Base-by-base conservation (phyloP, 2,888 invertebrate genomes). In the Muschampia plurimacula region DNA sequence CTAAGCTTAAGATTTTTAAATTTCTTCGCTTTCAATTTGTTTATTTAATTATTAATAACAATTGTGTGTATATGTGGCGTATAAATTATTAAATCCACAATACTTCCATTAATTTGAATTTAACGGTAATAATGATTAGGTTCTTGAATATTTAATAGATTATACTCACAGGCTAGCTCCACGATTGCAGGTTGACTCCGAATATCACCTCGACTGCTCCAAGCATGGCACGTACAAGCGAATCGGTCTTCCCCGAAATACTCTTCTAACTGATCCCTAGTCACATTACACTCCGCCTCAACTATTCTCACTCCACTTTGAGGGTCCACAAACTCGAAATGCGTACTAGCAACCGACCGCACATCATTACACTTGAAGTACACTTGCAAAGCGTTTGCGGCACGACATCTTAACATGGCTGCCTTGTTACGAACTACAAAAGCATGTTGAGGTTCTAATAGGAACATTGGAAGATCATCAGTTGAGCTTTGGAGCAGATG, bases 171-270 rank as follows among this genome's bases (percentile, higher is more conserved):
- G 87, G 99, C 98, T 83, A 98, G 96, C 91, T 98, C 97, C 69
- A 99, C 96, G 72, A 96, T 95, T 62, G 99, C 99, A 28, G 97
- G 96, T 85, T 97, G 98, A 92, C 98, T 99, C 86, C 96, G 96
- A 81, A 98, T 97, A 81, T 97, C 96, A 13, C 98, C 98, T 74
- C 97, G 95, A 77, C 97, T 97, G 76, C 97, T 97, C 97, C 98
- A 98, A 49, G 99, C 99, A 84, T 97, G 96, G 88, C 99, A 99
- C 82, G 98, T 98, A 92, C 99, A 99, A 82, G 97, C 97, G 89
- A 98, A 98, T 80, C 97, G 96, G 72, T 97, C 98, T 84, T 97
- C 96, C 75, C 98, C 98, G 84, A 98, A 98, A 91, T 98, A 98
- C 86, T 99, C 98, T 84, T 99, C 99, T 79, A 99, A 97, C 86